phyloP scores from a whole-genome alignment of 2,888 invertebrate genomes.

The Calliphora vomitoria region DNA sequence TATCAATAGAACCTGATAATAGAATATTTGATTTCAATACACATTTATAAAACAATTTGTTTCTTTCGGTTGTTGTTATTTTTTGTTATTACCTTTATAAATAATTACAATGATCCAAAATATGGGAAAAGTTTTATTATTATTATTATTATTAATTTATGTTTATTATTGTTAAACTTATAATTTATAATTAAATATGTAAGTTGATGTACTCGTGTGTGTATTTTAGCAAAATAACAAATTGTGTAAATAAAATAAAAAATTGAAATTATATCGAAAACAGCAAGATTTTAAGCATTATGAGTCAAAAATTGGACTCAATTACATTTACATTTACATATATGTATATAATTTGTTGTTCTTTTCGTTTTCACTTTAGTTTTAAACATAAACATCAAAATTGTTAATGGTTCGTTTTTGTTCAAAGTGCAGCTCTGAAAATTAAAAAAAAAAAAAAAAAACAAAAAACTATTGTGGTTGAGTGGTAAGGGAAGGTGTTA shows the following conservation, averaged over 20 bases:
- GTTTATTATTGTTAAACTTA: slow-evolving; percentile 3
- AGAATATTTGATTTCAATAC: slow-evolving; percentile 30
- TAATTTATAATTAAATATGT: slow-evolving; percentile 17
- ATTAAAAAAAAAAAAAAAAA: background rate
- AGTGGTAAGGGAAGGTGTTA: background rate
- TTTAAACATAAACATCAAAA: slow-evolving; percentile 3
- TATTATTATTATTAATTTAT: background rate
- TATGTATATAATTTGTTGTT: background rate
- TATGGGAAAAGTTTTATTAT: slow-evolving; percentile 6
- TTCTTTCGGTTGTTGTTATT: background rate
- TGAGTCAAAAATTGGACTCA: background rate
- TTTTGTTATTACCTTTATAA: no score
- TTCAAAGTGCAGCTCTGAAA: background rate
- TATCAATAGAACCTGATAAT: slow-evolving; percentile 54
- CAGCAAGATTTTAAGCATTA: background rate
- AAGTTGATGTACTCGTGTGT: background rate
- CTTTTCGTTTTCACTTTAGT: background rate
- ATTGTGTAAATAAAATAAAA: background rate
- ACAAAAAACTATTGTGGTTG: background rate
- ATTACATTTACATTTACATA: no score
- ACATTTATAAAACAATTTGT: slow-evolving; percentile 51
- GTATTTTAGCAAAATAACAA: background rate
- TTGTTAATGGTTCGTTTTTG: background rate
- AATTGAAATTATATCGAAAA: background rate
- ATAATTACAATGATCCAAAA: slow-evolving; percentile 24